A percentile compares a stretch with the other conserved stretches of the same genome.
phyloP scores from a whole-genome alignment of 2,113 vertebrate species.

The Odocoileus virginianus region DNA sequence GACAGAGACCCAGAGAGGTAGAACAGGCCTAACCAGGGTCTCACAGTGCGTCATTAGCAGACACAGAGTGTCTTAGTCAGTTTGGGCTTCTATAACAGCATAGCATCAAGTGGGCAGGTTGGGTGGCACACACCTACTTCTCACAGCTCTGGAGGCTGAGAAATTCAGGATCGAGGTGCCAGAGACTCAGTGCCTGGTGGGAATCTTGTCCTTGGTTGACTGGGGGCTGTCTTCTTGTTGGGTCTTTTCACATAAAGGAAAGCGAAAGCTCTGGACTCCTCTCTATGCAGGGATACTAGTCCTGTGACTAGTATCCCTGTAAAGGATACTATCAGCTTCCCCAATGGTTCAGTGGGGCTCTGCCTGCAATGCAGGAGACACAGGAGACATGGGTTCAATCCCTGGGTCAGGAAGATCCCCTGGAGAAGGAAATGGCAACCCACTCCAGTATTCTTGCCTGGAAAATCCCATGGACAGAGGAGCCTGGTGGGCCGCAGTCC shows the following conservation, averaged over 20 bases:
- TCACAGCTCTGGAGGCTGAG: neutral
- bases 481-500: neutral
- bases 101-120: neutral
- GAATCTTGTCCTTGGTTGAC: neutral
- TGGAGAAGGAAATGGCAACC: neutral
- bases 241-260: neutral
- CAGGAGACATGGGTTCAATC: neutral
- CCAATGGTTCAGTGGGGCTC: neutral
- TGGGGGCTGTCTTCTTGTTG: neutral
- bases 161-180: neutral
- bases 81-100: neutral
- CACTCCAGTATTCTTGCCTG: neutral
- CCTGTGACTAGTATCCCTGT: neutral
- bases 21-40: neutral
- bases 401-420: neutral
- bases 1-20: neutral
- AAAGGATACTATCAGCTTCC: neutral
- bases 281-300: neutral
- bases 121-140: neutral
- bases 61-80: neutral
- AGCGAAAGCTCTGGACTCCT: neutral
- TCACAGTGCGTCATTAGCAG: neutral
- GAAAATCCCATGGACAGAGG: neutral
- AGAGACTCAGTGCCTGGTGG: neutral
- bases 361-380: neutral